Evolutionary conservation across 2,888 invertebrate species (phyloP), one percentile per base, ranked within the genome.

Genomic region (Mongoloraphidia duomilia): DNA sequence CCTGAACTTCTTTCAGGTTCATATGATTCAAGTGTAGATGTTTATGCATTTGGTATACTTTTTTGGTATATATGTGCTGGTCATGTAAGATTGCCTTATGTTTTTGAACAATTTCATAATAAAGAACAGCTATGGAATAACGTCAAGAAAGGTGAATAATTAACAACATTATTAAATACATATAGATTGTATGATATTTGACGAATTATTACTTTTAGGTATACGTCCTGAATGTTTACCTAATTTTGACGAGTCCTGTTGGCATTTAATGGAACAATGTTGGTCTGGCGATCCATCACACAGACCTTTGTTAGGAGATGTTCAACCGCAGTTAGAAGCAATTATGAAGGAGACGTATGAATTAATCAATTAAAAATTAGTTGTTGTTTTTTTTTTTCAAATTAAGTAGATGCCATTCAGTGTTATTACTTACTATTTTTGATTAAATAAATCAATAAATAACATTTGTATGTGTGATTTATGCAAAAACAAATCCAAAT

Each of bases 1-100:
- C 92, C 92, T 0, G 91, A 92, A 65, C 71, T 92, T 46, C 74
- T 90, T 51, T 79, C 78, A 11, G 87, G 89, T 0, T 77, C 79
- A 53, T 91, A 91, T 60, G 85, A 88, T 62, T 82, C 81, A 52
- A 80, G 80, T 52, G 90, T 92, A 9, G 91, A 92, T 60, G 84
- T 91, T 0, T 92, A 91, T 62, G 91, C 91, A 1, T 91, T 92
- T 63, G 91, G 90, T 6, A 84, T 92, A 51, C 69, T 91, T 39
- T 89, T 91, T 67, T 91, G 91, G 91, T 91, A 90, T 59, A 76
- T 90, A 48, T 91, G 90, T 64, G 84, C 90, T 0, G 89, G 89
- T 0, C 80, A 83, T 60, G 82, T 88, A 0, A 76, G 76, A 55
- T 71, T 91, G 50, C 91, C 91, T 0, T 75, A 76, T 41, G 79